Evolutionary conservation across 92 coral and sea anemone species (phyloP).

Genomic region (Pocillopora grandis): DNA sequence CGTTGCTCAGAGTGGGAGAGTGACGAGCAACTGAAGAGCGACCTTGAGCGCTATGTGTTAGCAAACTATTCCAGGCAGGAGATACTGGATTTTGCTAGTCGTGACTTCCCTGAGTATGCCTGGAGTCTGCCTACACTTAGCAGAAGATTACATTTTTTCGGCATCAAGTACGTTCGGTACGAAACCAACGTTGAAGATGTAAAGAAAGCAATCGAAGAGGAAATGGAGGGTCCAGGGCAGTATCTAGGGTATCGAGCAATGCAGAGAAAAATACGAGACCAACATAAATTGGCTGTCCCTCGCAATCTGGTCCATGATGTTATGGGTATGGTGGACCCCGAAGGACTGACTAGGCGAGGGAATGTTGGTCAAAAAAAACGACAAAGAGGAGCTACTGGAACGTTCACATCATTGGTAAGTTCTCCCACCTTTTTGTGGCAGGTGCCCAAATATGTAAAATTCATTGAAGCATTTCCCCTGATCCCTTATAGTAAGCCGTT

Average conservation of each 20-base stretch:
- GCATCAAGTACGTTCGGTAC: conserved; percentile 4
- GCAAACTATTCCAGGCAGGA: no score
- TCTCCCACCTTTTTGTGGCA: neutral
- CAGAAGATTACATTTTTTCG: conserved; percentile 39
- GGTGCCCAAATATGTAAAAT: no score
- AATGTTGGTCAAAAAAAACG: conserved; percentile 53
- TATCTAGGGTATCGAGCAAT: conserved; percentile 51
- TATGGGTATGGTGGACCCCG: conserved; percentile 60
- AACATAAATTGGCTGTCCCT: conserved; percentile 58
- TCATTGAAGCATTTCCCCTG: no score
- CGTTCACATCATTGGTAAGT: conserved; percentile 51
- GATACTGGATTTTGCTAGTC: no score
- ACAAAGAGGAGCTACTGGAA: conserved; percentile 57
- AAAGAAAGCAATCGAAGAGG: conserved; percentile 8
- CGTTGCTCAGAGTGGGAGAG: no score
- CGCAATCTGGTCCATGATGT: conserved; percentile 52
- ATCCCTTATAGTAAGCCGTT: no score
- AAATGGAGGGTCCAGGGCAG: conserved; percentile 60
- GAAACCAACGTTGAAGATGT: conserved; percentile 10
- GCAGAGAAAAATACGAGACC: conserved; percentile 60
- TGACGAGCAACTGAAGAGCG: no score
- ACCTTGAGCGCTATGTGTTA: no score
- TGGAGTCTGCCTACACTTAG: conserved; percentile 33
- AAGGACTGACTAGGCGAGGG: conserved; percentile 51
- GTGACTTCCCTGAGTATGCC: no score